A percentile compares a stretch with the other conserved stretches of the same genome.
Evolutionary conservation across 2,888 invertebrate genomes (phyloP).

Genomic region (Netelia virgata): DNA sequence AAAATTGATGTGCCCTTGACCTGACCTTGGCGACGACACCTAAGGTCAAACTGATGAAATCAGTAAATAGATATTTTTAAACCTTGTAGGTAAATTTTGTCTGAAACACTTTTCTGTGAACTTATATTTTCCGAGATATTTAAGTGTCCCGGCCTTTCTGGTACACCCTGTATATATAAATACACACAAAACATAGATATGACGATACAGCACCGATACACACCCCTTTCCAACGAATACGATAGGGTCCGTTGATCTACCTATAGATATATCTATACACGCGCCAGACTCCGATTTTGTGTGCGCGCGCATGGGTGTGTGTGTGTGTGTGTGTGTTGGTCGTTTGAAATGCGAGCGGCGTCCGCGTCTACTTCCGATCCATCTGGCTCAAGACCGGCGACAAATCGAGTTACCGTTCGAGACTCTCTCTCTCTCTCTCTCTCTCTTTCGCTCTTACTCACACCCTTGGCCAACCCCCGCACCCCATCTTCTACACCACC

Average conservation of each 20-base stretch:
- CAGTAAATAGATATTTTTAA: too few species aligned
- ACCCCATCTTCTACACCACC: conserved; percentile 38
- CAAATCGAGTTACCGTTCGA: conserved; percentile 81
- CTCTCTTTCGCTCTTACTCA: conserved; percentile 14
- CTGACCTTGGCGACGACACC: too few species aligned
- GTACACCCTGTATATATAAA: too few species aligned
- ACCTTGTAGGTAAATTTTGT: too few species aligned
- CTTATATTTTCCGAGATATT: too few species aligned
- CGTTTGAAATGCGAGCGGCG: conserved; percentile 80
- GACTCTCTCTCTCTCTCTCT: conserved; percentile 72
- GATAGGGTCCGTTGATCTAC: conserved; percentile 36
- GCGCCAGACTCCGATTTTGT: not conserved
- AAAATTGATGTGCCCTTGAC: too few species aligned
- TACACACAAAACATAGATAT: conserved; percentile 13
- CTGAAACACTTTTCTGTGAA: too few species aligned
- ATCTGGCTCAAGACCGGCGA: conserved; percentile 82
- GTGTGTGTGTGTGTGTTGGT: conserved; percentile 63
- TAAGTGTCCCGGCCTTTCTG: too few species aligned
- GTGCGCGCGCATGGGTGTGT: conserved; percentile 30
- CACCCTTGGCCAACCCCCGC: not conserved
- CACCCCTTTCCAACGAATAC: not conserved
- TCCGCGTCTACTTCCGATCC: conserved; percentile 82
- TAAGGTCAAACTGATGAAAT: too few species aligned
- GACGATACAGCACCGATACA: conserved; percentile 12
- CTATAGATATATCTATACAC: not conserved